These are phyloP conservation scores for Diabrotica balteata DNA, from an alignment of 2,888 invertebrate species.

Conservation along the genomic window DNA sequence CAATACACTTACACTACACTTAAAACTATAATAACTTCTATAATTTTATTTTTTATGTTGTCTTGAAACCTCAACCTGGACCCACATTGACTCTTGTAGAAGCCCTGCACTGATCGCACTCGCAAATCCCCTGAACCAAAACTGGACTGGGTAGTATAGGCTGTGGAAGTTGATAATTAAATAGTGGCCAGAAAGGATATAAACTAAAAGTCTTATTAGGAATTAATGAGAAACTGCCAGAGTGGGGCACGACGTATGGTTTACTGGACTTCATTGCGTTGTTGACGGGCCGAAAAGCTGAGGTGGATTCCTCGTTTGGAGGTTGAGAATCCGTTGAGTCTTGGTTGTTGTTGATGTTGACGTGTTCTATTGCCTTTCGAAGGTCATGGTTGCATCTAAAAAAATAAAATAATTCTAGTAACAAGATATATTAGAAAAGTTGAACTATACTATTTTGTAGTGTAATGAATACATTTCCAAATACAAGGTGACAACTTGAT, in stretches of 20 bases:
- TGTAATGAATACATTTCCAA: too few relatives aligned
- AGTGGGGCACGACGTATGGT: constrained; percentile 45
- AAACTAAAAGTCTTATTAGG: constrained; percentile 58
- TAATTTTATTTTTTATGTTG: too few relatives aligned
- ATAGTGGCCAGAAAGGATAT: constrained; percentile 59
- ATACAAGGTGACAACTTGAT: too few relatives aligned
- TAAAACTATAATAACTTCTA: too few relatives aligned
- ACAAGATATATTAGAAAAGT: too few relatives aligned
- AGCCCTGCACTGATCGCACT: constrained; percentile 58
- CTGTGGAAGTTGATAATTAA: constrained; percentile 54
- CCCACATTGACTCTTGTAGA: constrained; percentile 16
- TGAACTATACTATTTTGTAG: too few relatives aligned
- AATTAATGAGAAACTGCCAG: constrained; percentile 53
- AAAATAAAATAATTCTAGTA: neutral
- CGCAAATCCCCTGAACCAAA: constrained; percentile 60
- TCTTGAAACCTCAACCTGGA: neutral
- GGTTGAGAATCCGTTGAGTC: constrained; percentile 22
- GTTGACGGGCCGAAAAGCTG: constrained; percentile 58
- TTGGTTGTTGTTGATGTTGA: constrained; percentile 59
- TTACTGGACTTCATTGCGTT: constrained; percentile 40
- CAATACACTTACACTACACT: too few relatives aligned
- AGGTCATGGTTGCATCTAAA: constrained; percentile 88
- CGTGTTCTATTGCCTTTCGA: constrained; percentile 88
- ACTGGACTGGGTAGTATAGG: constrained; percentile 59
- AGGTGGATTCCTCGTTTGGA: constrained; percentile 46